These are phyloP conservation scores for Atta cephalotes DNA, from an alignment of 1,140 invertebrate species.

Conservation along the genomic window DNA sequence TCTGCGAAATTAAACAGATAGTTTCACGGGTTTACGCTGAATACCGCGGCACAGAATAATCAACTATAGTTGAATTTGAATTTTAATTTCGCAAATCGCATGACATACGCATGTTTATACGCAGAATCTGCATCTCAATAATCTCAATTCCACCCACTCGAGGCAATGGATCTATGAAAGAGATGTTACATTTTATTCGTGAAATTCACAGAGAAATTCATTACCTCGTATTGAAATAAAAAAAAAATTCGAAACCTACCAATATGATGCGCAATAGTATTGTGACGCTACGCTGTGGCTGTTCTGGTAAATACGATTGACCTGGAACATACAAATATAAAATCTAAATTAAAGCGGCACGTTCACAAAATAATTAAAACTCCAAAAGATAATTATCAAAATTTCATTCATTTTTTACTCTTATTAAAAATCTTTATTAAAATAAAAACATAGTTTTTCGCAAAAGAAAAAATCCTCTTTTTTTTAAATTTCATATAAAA, in stretches of 20 bases:
- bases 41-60: background rate
- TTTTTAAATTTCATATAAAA: too few species aligned
- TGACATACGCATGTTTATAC: slow-evolving; percentile 2
- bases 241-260: background rate
- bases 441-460: background rate
- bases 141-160: background rate
- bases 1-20: slow-evolving; percentile 48
- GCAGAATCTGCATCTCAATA: background rate
- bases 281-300: background rate
- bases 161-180: background rate
- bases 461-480: background rate
- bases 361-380: background rate
- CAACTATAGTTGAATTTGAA: background rate
- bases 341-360: background rate
- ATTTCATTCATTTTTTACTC: background rate
- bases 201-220: background rate
- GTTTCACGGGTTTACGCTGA: slow-evolving; percentile 5
- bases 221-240: slow-evolving; percentile 1
- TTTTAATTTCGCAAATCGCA: background rate
- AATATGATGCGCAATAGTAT: background rate
- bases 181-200: background rate
- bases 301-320: background rate
- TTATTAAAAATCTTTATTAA: background rate
- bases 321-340: slow-evolving; percentile 1
- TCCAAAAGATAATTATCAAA: background rate